Conservation (phyloP, 2,113 vertebrate genomes). For the Oriolus oriolus region DNA sequence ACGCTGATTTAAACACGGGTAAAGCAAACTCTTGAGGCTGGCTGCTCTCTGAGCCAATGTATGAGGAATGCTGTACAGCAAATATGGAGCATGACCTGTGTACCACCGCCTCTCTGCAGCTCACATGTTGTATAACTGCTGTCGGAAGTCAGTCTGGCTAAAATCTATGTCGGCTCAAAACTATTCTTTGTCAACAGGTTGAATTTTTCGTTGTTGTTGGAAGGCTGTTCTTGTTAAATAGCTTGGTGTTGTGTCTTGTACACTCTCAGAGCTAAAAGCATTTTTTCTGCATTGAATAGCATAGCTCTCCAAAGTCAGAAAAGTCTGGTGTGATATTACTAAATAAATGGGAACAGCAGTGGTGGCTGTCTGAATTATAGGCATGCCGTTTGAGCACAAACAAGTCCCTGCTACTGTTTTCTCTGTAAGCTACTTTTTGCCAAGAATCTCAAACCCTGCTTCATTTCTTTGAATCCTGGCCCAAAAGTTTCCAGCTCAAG, state of each 20-base stretch:
- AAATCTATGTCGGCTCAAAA: not conserved
- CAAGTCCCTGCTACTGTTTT: conserved; percentile 16
- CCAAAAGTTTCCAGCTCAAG: conserved; percentile 17
- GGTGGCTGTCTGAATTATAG: not conserved
- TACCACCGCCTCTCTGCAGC: not conserved
- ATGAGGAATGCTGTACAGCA: not conserved
- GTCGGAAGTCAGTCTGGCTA: not conserved
- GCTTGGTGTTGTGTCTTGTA: not conserved
- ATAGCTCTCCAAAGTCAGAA: not conserved
- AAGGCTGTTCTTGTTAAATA: not conserved
- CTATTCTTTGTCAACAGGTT: not conserved
- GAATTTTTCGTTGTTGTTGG: not conserved
- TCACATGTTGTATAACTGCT: conserved; percentile 11
- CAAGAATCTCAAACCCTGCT: not conserved
- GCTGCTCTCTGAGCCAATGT: not conserved
- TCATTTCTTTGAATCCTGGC: not conserved
- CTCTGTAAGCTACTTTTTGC: not conserved
- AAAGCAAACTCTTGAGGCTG: not conserved
- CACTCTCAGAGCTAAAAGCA: not conserved
- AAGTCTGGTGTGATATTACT: not conserved
- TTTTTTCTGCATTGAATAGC: not conserved
- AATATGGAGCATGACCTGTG: not conserved
- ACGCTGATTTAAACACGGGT: not conserved
- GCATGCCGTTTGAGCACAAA: not conserved
- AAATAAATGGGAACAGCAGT: not conserved